A percentile compares a stretch with the other conserved stretches of the same genome.
Conservation (phyloP, 2,888 invertebrate genomes). For the Rosalia funebris region DNA sequence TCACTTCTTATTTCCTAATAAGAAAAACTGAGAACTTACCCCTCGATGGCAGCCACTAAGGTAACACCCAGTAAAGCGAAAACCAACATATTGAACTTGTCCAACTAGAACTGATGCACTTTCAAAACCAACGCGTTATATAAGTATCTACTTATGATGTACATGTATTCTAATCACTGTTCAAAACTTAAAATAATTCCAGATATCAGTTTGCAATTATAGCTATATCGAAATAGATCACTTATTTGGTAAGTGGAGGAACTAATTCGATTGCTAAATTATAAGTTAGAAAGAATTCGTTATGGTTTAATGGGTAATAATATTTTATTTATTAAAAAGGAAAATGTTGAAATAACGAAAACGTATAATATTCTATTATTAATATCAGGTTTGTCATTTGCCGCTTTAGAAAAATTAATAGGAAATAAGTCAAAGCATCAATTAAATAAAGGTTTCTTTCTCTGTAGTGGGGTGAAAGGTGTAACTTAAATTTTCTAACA, state of each 20-base stretch:
- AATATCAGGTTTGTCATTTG: slow-evolving; percentile 12
- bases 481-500: slow-evolving; percentile 7
- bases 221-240: slow-evolving; percentile 19
- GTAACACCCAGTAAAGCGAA: slow-evolving; percentile 10
- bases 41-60: slow-evolving; percentile 8
- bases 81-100: slow-evolving; percentile 20
- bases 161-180: slow-evolving; percentile 22
- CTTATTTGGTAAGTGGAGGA: slow-evolving; percentile 38
- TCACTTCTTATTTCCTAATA: neutral
- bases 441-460: slow-evolving; percentile 16
- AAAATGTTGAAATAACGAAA: slow-evolving; percentile 35
- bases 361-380: slow-evolving; percentile 17
- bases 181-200: slow-evolving; percentile 20
- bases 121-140: slow-evolving; percentile 8
- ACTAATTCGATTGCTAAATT: slow-evolving; percentile 38
- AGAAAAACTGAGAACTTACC: slow-evolving; percentile 11
- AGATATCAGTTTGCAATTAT: slow-evolving; percentile 24
- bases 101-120: slow-evolving; percentile 23
- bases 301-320: slow-evolving; percentile 41
- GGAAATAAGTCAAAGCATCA: slow-evolving; percentile 5
- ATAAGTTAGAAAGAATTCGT: slow-evolving; percentile 38
- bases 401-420: slow-evolving; percentile 15
- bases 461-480: slow-evolving; percentile 8
- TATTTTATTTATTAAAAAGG: slow-evolving; percentile 31
- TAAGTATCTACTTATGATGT: slow-evolving; percentile 20